Base-by-base conservation (phyloP, 2,113 vertebrate genomes). In the Cervus canadensis region DNA sequence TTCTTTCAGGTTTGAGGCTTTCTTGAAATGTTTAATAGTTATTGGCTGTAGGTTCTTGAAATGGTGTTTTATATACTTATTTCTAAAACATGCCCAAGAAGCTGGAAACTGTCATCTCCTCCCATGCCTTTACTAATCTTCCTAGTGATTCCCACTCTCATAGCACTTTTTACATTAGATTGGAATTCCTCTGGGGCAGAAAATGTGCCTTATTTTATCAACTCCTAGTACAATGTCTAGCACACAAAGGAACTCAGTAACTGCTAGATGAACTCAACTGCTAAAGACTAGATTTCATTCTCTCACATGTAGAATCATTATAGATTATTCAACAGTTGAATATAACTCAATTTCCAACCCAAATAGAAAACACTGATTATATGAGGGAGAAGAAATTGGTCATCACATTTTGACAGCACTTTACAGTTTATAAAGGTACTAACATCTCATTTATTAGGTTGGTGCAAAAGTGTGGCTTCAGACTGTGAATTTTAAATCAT, bases 51-150 rank as follows among this genome's bases (percentile, higher is more conserved):
- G 19, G 64, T 64, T 95, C 19, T 30, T 92, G 16, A 94, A 94
- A 57, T 79, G 64, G 13, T 64, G 87, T 92, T 94, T 96, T 85
- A 62, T 50, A 87, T 25, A 6, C 26, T 56, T 67, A 57, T 67
- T 82, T 96, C 36, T 94, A 92, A 84, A 96, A 84, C 71, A 36
- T 92, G 62, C 7, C 87, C 13, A 86, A 86, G 62, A 89, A 87
- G 33, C 56, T 76, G 81, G 30, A 85, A 93, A 60, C n/a, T 36
- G 2, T 56, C 62, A 92, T 45, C 59, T 54, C 25, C 33, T 62
- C 57, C 15, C 16, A 71, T 5, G 54, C 28, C 21, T 85, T 79
- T 64, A 48, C 4, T 85, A 30, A 93, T 25, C 79, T 76, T 96
- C 33, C 59, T 48, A 76, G 33, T 48, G 74, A 67, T 54, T 67